Conservation (phyloP, 2,113 vertebrate species). For the Datnioides undecimradiatus region DNA sequence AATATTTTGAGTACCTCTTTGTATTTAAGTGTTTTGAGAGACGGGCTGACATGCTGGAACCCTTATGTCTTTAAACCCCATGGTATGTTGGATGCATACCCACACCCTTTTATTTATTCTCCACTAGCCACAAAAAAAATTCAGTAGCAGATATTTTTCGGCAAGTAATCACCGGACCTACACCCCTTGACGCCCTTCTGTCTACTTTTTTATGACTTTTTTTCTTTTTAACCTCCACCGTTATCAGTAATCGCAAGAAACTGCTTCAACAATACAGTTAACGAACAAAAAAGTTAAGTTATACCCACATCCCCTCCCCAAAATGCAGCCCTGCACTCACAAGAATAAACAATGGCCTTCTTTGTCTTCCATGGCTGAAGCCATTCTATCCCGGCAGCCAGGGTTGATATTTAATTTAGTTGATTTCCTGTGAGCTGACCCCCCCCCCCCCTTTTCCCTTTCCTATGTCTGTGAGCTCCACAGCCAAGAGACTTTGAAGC, state of each 20-base stretch:
- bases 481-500: constrained; percentile 80
- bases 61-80: constrained; percentile 47
- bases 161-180: constrained; percentile 70
- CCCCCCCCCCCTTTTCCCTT: constrained; percentile 8
- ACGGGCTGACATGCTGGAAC: constrained; percentile 79
- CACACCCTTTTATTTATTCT: constrained; percentile 80
- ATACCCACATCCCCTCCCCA: constrained; percentile 24
- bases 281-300: constrained; percentile 40
- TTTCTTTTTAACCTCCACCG: constrained; percentile 24
- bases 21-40: constrained; percentile 83
- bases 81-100: constrained; percentile 62
- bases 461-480: constrained; percentile 73
- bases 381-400: constrained; percentile 79
- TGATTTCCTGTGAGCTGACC: constrained; percentile 74
- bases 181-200: neutral
- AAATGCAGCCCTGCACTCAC: constrained; percentile 75
- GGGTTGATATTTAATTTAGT: constrained; percentile 81
- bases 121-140: constrained; percentile 60
- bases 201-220: neutral
- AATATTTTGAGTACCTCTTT: constrained; percentile 82
- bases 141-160: constrained; percentile 57
- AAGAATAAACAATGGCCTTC: constrained; percentile 82
- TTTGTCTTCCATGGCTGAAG: constrained; percentile 82
- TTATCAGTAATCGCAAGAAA: constrained; percentile 52
- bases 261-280: constrained; percentile 47